A percentile compares a stretch with the other conserved stretches of the same genome.
Evolutionary conservation across 1,140 invertebrate genomes (phyloP).

Genomic region (Phocides pigmalion): DNA sequence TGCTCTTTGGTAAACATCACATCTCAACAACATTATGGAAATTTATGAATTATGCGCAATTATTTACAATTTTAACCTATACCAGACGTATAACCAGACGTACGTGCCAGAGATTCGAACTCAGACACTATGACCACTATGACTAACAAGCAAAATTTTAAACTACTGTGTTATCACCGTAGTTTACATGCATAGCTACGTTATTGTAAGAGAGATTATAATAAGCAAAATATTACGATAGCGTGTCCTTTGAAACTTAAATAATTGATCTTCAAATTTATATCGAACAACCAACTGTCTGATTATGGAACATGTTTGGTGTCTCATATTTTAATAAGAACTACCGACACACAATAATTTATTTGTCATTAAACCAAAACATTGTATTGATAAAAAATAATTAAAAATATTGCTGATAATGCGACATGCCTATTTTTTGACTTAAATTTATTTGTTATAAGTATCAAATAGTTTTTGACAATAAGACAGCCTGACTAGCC

Average conservation of each 20-base stretch:
- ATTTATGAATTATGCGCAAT: too few relatives aligned
- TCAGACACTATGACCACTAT: too few relatives aligned
- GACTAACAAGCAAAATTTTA: too few relatives aligned
- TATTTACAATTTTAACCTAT: too few relatives aligned
- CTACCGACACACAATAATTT: conserved; percentile 35
- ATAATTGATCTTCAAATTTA: conserved; percentile 11
- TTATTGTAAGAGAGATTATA: neutral
- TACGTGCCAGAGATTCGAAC: too few relatives aligned
- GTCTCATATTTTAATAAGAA: conserved; percentile 56
- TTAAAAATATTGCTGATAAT: neutral
- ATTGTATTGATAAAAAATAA: conserved; percentile 38
- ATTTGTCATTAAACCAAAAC: conserved; percentile 27
- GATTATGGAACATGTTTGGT: conserved; percentile 44
- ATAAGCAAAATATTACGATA: neutral
- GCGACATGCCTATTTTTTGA: conserved; percentile 29
- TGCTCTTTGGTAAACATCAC: too few relatives aligned
- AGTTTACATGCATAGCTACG: neutral
- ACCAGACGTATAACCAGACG: too few relatives aligned
- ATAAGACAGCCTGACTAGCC: neutral
- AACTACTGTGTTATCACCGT: too few relatives aligned
- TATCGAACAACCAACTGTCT: conserved; percentile 10
- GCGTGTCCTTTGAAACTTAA: conserved; percentile 1
- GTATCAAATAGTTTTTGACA: neutral
- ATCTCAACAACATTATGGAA: too few relatives aligned
- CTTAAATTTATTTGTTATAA: conserved; percentile 1